phyloP scores from a whole-genome alignment of 2,797 vertebrate genomes.

The Lophotriccus pileatus region DNA sequence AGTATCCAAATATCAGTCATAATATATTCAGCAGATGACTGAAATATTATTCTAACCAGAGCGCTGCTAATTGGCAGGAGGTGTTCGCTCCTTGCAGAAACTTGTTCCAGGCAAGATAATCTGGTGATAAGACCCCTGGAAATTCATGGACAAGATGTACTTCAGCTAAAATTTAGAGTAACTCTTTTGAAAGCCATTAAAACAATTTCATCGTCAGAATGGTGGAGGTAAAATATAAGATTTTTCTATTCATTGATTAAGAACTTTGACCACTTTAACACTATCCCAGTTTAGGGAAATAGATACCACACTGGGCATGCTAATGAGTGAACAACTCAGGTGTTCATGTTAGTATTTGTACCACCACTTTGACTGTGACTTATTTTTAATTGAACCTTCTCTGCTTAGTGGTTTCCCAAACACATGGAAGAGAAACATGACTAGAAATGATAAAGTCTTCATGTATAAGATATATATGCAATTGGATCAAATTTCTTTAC shows the following conservation, averaged over 20 bases:
- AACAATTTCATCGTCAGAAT: background rate
- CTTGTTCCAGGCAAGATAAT: background rate
- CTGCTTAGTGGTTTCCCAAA: background rate
- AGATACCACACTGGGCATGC: accelerated
- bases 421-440: background rate
- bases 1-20: background rate
- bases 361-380: background rate
- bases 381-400: background rate
- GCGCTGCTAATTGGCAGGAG: background rate
- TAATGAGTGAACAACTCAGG: background rate
- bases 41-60: background rate
- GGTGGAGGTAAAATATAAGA: background rate
- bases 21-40: background rate
- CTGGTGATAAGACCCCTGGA: background rate
- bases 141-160: background rate
- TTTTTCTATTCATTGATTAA: background rate
- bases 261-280: background rate
- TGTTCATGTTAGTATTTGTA: background rate
- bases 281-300: background rate
- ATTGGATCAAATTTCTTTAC: background rate
- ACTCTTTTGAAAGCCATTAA: background rate
- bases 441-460: background rate
- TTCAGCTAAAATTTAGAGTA: background rate
- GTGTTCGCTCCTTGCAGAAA: background rate
- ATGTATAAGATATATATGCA: background rate